Base-by-base conservation (phyloP, 2,888 invertebrate genomes). In the Cephalotes varians region DNA sequence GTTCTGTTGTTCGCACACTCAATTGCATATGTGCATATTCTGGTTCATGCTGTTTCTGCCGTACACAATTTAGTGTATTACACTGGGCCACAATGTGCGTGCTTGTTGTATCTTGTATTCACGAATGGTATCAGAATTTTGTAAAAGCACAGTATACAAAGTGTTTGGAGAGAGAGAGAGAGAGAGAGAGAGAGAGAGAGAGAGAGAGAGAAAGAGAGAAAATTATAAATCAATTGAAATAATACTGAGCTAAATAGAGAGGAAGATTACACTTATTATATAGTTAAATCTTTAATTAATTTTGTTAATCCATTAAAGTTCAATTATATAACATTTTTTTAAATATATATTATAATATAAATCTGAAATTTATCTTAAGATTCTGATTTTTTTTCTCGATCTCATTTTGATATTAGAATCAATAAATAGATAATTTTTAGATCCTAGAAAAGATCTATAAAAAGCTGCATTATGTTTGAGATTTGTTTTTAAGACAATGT, bases 1-100 rank as follows among this genome's bases (percentile, higher is more conserved):
- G 69, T 83, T 67, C 81, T 49, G 71, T 64, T 54, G 67, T 58
- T 64, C 40, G 47, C 62, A 49, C 65, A 64, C 28, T 80, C 83
- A 73, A 86, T 86, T 86, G 83, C 87, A 83, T 86, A 85, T 83
- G 82, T 84, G 83, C 76, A 86, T 80, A 81, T 62, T 65, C 62
- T 21, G 64, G 49, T 62, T 82, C 62, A 71, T 80, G 72, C 69
- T 81, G 82, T 82, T 85, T 83, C 69, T 74, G 64, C 82, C 72
- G 67, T 51, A 31, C 18, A 44, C 71, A 54, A 56, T 25, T 54
- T 51, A 56, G 44, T 60, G 51, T 62, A 74, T 76, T 28, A 18
- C n/a, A 15, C 28, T 10, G 34, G 40, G 12, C 12, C 31, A 15
- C 28, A 47, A 40, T 64, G 40, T n/a, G n/a, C n/a, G 34, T 28